Conservation (phyloP, 2,113 vertebrate genomes). For the Strix aluco region DNA sequence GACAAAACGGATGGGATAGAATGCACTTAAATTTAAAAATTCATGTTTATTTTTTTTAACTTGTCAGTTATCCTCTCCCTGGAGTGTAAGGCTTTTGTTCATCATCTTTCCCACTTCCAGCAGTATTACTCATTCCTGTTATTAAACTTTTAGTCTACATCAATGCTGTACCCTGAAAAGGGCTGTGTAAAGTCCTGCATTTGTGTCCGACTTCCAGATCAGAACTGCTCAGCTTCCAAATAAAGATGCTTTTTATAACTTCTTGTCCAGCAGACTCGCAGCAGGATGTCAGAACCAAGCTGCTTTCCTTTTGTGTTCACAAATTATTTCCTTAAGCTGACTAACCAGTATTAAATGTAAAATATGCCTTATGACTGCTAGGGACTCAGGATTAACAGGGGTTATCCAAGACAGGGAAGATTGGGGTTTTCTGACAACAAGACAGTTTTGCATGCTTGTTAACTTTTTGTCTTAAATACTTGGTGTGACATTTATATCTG, state of each 20-base stretch:
- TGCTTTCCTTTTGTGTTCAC: constrained; percentile 37
- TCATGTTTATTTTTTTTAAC: not conserved
- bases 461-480: not conserved
- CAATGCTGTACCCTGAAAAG: not conserved
- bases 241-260: constrained; percentile 11
- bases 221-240: constrained; percentile 29
- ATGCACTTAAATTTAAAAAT: constrained; percentile 11
- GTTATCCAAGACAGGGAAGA: not conserved
- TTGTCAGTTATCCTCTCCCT: not conserved
- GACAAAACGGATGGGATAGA: not conserved
- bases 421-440: not conserved
- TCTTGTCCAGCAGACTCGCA: not conserved
- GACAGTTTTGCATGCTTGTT: not conserved
- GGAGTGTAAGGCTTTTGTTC: not conserved
- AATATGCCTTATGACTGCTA: not conserved
- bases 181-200: not conserved
- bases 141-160: not conserved
- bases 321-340: not conserved
- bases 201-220: not conserved
- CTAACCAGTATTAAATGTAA: constrained; percentile 5
- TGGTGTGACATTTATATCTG: not conserved
- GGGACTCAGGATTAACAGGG: not conserved
- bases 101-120: constrained; percentile 12
- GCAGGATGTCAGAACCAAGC: not conserved
- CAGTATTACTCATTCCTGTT: not conserved